Conservation (phyloP, 2,113 vertebrate genomes). For the Herpailurus yagouaroundi region DNA sequence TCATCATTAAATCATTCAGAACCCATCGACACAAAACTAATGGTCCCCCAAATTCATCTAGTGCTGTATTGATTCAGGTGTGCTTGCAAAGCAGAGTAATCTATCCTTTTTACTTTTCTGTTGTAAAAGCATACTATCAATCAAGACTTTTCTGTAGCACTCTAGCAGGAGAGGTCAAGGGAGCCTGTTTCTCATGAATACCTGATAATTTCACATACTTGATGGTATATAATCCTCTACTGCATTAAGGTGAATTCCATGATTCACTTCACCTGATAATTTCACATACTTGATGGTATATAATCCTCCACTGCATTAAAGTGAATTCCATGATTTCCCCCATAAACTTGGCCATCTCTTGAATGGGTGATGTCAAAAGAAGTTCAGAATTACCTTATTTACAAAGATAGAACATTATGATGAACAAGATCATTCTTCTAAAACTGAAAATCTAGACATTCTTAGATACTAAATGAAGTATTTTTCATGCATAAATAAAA, state of each 20-base stretch:
- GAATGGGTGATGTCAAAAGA: neutral
- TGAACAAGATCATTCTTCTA: neutral
- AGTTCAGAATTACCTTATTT: conserved; percentile 53
- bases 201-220: conserved; percentile 41
- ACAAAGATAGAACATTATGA: conserved; percentile 7
- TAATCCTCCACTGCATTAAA: conserved; percentile 6
- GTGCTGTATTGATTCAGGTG: conserved; percentile 52
- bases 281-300: neutral
- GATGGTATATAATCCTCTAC: neutral
- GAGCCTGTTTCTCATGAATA: conserved; percentile 46
- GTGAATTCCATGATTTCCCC: conserved; percentile 4
- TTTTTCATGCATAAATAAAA: neutral
- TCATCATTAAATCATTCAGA: conserved; percentile 39
- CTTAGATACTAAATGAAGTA: neutral
- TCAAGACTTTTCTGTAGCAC: conserved; percentile 31
- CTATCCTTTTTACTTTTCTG: conserved; percentile 15
- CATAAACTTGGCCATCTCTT: neutral
- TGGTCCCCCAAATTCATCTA: conserved; percentile 27
- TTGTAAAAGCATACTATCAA: conserved; percentile 54
- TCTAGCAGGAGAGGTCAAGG: conserved; percentile 11
- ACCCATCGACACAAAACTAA: conserved; percentile 1
- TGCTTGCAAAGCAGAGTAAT: conserved; percentile 29
- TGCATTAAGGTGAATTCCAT: conserved; percentile 15
- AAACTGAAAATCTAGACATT: conserved; percentile 14
- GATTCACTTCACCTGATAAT: conserved; percentile 45